These are phyloP conservation scores for Epistrophe eligans DNA, from an alignment of 2,888 invertebrate genomes.

Conservation along the genomic window DNA sequence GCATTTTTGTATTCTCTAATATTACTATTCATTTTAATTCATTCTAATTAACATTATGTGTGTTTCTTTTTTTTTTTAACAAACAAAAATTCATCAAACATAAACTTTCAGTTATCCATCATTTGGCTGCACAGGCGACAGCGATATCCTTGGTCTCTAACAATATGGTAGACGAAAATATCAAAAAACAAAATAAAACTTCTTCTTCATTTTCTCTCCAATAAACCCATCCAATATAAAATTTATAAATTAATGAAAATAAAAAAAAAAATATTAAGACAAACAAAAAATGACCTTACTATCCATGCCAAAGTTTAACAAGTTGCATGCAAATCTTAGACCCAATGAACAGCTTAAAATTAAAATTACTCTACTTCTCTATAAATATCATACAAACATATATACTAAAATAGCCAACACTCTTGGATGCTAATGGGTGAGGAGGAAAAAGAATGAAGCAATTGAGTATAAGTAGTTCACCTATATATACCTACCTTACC, in stretches of 20 bases:
- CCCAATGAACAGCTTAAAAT: constrained; percentile 57
- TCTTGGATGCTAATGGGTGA: constrained; percentile 56
- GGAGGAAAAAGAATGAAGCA: constrained; percentile 28
- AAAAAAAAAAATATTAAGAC: not conserved
- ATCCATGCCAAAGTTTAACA: constrained; percentile 45
- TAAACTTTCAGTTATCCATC: constrained; percentile 82
- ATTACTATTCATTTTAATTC: constrained; percentile 10
- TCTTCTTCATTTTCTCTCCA: constrained; percentile 34
- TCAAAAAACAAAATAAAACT: constrained; percentile 20
- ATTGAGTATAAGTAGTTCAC: constrained; percentile 28
- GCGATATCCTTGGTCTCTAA: constrained; percentile 83
- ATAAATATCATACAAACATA: too few species aligned
- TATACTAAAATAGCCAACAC: constrained; percentile 32
- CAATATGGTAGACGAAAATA: constrained; percentile 81
- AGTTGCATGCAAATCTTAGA: constrained; percentile 68
- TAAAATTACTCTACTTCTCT: constrained; percentile 45
- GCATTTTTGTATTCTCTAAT: not conserved
- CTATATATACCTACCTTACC: constrained; percentile 4
- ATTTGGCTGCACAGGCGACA: constrained; percentile 83
- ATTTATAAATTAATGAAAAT: constrained; percentile 8
- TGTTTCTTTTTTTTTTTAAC: constrained; percentile 10
- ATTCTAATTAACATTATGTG: constrained; percentile 29
- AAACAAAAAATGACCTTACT: constrained; percentile 35
- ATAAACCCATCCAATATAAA: constrained; percentile 32
- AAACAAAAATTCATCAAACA: constrained; percentile 54